Conservation (phyloP, 2,113 vertebrate species). For the Cranoglanis bouderius region DNA sequence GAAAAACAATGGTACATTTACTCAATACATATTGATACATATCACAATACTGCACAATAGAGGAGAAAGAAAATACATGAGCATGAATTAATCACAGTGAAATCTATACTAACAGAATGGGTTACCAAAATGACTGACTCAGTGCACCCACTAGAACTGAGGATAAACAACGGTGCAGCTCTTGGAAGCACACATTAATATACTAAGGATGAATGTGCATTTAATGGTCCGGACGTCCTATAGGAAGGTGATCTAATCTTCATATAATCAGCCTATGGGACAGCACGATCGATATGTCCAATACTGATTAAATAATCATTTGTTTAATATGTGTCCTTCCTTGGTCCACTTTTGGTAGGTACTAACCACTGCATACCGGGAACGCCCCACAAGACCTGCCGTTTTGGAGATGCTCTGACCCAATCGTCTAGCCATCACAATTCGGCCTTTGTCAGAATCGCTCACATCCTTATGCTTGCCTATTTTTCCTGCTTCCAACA, state of each 20-base stretch:
- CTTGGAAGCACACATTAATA: neutral
- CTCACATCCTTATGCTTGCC: too few relatives aligned
- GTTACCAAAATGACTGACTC: neutral
- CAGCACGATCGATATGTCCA: neutral
- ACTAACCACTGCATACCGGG: too few relatives aligned
- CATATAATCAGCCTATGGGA: neutral
- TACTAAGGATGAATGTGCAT: neutral
- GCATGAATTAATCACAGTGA: neutral
- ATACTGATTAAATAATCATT: neutral
- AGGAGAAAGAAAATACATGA: neutral
- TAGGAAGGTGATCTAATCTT: too few relatives aligned
- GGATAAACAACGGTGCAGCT: neutral
- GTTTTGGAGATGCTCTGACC: too few relatives aligned
- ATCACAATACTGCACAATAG: neutral
- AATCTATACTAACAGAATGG: neutral
- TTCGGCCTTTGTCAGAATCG: too few relatives aligned
- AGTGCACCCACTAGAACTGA: neutral
- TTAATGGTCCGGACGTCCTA: too few relatives aligned
- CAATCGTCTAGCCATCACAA: too few relatives aligned
- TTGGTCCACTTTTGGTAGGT: too few relatives aligned
- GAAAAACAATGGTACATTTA: neutral
- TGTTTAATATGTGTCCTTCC: neutral
- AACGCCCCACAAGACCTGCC: too few relatives aligned
- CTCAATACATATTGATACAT: neutral
- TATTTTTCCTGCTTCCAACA: too few relatives aligned